Conservation (phyloP, 2,888 invertebrate species). For the Lagria hirta region DNA sequence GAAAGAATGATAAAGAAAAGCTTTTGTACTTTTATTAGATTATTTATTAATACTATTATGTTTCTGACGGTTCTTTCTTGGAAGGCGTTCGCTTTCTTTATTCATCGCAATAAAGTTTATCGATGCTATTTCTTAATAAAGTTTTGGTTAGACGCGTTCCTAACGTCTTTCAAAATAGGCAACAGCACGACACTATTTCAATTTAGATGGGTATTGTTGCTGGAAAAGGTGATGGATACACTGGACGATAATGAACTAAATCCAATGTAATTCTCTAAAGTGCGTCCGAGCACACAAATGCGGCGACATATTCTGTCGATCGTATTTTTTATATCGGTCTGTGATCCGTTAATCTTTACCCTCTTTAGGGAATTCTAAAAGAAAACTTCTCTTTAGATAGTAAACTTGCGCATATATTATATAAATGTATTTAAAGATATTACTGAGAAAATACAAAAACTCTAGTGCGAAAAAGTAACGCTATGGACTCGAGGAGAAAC, state of each 20-base stretch:
- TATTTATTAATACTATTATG: too few species aligned
- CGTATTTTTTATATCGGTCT: slow-evolving; percentile 5
- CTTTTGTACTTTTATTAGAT: too few species aligned
- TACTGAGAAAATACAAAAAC: too few species aligned
- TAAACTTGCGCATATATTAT: slow-evolving; percentile 32
- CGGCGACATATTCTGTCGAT: slow-evolving; percentile 28
- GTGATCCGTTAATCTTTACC: neutral
- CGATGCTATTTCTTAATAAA: too few species aligned
- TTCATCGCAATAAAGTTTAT: too few species aligned
- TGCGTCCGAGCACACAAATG: slow-evolving; percentile 27
- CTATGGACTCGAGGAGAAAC: too few species aligned
- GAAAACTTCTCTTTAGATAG: slow-evolving; percentile 20
- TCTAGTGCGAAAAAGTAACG: too few species aligned
- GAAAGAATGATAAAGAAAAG: too few species aligned
- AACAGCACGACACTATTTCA: slow-evolving; percentile 7
- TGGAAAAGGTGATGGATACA: slow-evolving; percentile 27
- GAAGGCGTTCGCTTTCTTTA: too few species aligned
- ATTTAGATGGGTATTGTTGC: slow-evolving; percentile 19
- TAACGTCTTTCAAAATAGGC: slow-evolving; percentile 3
- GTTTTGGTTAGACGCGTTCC: neutral
- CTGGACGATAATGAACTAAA: slow-evolving; percentile 29
- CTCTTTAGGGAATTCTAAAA: too few species aligned
- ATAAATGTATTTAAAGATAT: slow-evolving; percentile 41
- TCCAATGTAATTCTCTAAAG: slow-evolving; percentile 24
- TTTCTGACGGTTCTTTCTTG: too few species aligned